phyloP scores from a whole-genome alignment of 2,888 invertebrate genomes.

The Pyrochroa serraticornis region DNA sequence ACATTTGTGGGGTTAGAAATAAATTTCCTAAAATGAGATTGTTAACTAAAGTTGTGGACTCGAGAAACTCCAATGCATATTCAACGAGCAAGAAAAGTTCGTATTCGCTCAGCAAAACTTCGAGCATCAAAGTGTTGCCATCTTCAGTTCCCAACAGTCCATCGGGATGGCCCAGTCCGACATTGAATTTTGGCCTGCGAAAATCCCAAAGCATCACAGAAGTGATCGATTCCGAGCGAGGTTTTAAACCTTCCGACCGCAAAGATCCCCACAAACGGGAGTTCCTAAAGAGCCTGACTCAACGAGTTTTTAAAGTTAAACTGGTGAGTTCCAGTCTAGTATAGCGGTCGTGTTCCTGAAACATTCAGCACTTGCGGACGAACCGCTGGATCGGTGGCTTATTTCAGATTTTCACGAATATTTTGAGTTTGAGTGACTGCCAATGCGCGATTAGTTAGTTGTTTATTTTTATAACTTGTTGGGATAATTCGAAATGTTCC shows the following conservation, averaged over 20 bases:
- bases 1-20: too few species aligned
- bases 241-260: slow-evolving; percentile 85
- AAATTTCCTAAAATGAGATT: slow-evolving; percentile 39
- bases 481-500: slow-evolving; percentile 47
- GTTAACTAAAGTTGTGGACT: slow-evolving; percentile 44
- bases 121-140: slow-evolving; percentile 38
- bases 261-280: slow-evolving; percentile 81
- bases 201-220: slow-evolving; percentile 57
- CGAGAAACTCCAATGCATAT: slow-evolving; percentile 36
- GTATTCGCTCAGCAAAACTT: slow-evolving; percentile 40
- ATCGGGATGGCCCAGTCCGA: slow-evolving; percentile 34
- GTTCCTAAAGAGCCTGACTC: slow-evolving; percentile 80
- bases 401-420: slow-evolving; percentile 3
- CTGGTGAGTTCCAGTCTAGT: slow-evolving; percentile 67
- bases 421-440: slow-evolving; percentile 28
- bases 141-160: slow-evolving; percentile 42
- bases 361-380: slow-evolving; percentile 8
- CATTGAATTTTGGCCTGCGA: slow-evolving; percentile 40
- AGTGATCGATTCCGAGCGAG: slow-evolving; percentile 72
- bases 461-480: slow-evolving; percentile 26
- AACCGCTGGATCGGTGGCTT: background rate
- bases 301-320: slow-evolving; percentile 81
- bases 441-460: slow-evolving; percentile 22
- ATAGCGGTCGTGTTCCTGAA: slow-evolving; percentile 17
- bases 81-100: slow-evolving; percentile 36